These are phyloP conservation scores for Chorisops tibialis DNA, from an alignment of 2,888 invertebrate genomes.

Conservation along the genomic window DNA sequence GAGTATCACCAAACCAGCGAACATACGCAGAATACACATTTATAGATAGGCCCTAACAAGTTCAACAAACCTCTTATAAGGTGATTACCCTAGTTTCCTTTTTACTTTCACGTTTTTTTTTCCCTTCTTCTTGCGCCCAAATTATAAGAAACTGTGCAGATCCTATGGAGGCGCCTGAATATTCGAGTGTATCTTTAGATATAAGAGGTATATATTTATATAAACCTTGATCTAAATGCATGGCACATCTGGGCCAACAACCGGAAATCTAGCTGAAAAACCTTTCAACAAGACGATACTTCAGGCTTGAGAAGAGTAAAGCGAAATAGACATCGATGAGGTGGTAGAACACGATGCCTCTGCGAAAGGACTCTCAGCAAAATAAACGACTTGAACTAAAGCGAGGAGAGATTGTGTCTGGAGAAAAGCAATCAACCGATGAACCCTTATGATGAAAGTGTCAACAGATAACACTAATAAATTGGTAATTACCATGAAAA, in stretches of 20 bases:
- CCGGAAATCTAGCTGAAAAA: conserved; percentile 21
- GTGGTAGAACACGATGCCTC: background rate
- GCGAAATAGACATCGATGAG: background rate
- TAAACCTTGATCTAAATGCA: background rate
- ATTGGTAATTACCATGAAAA: no score
- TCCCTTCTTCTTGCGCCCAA: no score
- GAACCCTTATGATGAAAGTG: no score
- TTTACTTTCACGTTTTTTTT: background rate
- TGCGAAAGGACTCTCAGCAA: background rate
- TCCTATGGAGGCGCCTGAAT: no score
- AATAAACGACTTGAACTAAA: background rate
- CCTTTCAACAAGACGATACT: conserved; percentile 15
- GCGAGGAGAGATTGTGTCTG: no score
- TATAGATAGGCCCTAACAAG: background rate
- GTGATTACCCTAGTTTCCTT: conserved; percentile 21
- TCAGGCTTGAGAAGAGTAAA: background rate
- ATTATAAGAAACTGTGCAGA: no score
- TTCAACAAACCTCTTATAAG: conserved; percentile 24
- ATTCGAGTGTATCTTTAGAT: no score
- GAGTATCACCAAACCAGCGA: no score
- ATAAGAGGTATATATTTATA: no score
- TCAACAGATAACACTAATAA: no score
- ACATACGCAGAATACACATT: no score
- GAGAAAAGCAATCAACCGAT: background rate
- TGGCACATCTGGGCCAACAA: conserved; percentile 19